phyloP scores from a whole-genome alignment of 2,113 vertebrate species.

The Halichoerus grypus region DNA sequence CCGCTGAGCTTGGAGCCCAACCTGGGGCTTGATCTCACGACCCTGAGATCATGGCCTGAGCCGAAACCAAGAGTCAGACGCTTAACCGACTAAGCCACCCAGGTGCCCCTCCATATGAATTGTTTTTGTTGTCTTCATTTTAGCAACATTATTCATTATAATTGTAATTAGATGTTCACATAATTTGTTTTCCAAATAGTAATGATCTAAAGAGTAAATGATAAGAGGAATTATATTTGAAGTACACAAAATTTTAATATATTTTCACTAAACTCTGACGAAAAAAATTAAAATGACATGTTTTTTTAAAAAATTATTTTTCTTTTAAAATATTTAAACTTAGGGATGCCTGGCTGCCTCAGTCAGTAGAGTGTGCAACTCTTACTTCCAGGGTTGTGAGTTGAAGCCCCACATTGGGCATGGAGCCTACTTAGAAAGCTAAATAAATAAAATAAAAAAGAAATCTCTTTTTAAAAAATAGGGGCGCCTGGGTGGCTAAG shows the following conservation, averaged over 20 bases:
- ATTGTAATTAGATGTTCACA: background rate
- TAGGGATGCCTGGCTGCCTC: background rate
- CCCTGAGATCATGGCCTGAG: background rate
- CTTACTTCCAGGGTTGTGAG: background rate
- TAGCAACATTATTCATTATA: background rate
- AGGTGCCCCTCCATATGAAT: background rate
- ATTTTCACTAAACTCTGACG: slow-evolving; percentile 18
- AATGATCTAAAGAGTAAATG: slow-evolving; percentile 53
- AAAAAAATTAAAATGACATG: background rate
- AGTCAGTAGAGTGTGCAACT: background rate
- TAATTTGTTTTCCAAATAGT: background rate
- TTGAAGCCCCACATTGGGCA: background rate
- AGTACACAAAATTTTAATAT: background rate
- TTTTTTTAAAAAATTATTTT: background rate
- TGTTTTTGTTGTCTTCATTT: slow-evolving; percentile 8
- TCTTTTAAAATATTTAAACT: background rate
- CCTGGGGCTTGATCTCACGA: background rate
- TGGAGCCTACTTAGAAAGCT: background rate
- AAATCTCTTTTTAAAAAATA: background rate
- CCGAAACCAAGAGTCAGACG: background rate
- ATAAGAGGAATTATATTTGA: background rate
- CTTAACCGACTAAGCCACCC: background rate
- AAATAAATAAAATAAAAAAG: background rate
- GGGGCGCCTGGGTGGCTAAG: too few relatives aligned
- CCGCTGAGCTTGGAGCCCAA: background rate